Conservation (phyloP, 2,113 vertebrate genomes). For the Galeopterus variegatus region DNA sequence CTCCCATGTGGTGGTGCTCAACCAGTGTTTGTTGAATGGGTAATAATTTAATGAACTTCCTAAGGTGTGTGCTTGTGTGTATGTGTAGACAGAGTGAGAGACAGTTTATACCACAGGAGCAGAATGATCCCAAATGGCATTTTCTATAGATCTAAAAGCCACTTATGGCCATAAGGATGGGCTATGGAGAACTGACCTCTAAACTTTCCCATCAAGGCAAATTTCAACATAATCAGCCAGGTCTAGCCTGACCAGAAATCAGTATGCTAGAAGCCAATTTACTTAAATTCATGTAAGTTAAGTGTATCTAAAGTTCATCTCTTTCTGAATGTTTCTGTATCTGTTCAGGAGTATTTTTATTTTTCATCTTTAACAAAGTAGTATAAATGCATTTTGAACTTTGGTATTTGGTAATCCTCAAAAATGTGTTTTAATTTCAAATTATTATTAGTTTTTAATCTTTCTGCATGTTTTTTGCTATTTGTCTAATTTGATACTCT, state of each 20-base stretch:
- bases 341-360: background rate
- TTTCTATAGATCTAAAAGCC: background rate
- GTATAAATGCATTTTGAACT: background rate
- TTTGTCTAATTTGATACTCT: background rate
- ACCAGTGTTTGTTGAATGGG: background rate
- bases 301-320: background rate
- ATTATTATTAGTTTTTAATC: constrained; percentile 1
- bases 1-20: background rate
- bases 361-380: constrained; percentile 11
- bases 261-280: background rate
- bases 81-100: background rate
- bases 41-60: background rate
- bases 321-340: background rate
- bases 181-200: background rate
- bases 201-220: background rate
- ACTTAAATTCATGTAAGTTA: background rate
- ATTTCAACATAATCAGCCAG: background rate
- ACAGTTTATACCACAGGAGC: background rate
- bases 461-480: background rate
- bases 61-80: background rate
- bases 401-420: background rate
- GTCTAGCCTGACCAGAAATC: background rate
- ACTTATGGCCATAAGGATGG: background rate
- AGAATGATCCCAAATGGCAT: background rate
- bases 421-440: background rate